Percentiles rank a stretch among this genome's conserved stretches.
Conservation (phyloP, 2,888 invertebrate genomes). For the Pristionchus arcanus region DNA sequence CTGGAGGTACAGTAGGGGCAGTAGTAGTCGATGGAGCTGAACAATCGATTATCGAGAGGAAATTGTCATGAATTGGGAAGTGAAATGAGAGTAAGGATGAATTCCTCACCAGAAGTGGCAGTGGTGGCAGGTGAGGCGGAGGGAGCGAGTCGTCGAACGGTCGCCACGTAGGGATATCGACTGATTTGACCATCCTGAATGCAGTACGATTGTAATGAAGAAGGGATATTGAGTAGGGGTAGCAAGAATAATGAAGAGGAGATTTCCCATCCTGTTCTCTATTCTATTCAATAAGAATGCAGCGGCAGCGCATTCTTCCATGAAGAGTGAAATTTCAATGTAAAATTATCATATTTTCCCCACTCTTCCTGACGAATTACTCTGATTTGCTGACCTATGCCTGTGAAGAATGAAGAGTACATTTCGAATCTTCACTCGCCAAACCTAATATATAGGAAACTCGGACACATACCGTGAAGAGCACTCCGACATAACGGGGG, state of each 20-base stretch:
- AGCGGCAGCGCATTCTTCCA: too few relatives aligned
- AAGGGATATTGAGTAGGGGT: too few relatives aligned
- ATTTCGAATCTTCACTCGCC: too few relatives aligned
- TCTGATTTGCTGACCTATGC: too few relatives aligned
- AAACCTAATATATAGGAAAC: not conserved
- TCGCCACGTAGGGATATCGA: slow-evolving; percentile 61
- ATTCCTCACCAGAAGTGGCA: not conserved
- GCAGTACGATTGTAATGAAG: too few relatives aligned
- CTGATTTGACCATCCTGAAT: slow-evolving; percentile 62
- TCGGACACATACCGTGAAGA: slow-evolving; percentile 61
- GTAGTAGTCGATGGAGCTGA: not conserved
- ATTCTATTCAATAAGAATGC: too few relatives aligned
- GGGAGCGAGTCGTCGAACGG: slow-evolving; percentile 30
- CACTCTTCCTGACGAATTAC: too few relatives aligned
- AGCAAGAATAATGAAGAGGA: too few relatives aligned
- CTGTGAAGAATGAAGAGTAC: too few relatives aligned
- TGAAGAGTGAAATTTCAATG: too few relatives aligned
- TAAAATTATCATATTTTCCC: too few relatives aligned
- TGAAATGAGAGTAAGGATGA: not conserved
- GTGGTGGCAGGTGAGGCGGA: slow-evolving; percentile 13
- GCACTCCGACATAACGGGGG: slow-evolving; percentile 64
- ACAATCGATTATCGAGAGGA: not conserved
- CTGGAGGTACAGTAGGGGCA: not conserved
- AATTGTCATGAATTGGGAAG: not conserved
- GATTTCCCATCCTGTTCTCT: too few relatives aligned